These are phyloP conservation scores for Cassiopea andromeda DNA, from an alignment of 30 jellyfish, hydroid and myxozoan genomes.

Conservation along the genomic window DNA sequence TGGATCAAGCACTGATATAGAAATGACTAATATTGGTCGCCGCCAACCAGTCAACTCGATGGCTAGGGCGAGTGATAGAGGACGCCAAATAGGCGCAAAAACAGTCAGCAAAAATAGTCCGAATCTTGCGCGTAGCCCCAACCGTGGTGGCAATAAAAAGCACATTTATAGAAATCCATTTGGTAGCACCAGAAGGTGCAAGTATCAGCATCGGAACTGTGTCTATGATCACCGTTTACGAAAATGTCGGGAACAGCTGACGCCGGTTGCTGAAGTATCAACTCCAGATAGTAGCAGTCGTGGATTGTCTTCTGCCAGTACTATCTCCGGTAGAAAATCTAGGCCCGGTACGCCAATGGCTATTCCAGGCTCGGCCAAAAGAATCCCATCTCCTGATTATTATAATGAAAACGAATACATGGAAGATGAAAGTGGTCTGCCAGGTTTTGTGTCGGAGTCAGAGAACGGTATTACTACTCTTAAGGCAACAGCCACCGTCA, in stretches of 20 bases:
- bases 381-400: slow-evolving; percentile 38
- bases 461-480: slow-evolving; percentile 59
- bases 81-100: slow-evolving; percentile 26
- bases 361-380: slow-evolving; percentile 33
- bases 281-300: slow-evolving; percentile 76
- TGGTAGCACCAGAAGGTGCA: slow-evolving; percentile 33
- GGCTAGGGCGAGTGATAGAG: slow-evolving; percentile 20
- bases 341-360: slow-evolving; percentile 84
- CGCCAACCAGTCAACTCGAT: slow-evolving; percentile 23
- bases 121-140: neutral
- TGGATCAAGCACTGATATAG: slow-evolving; percentile 33
- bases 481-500: slow-evolving; percentile 80
- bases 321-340: slow-evolving; percentile 26
- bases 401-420: slow-evolving; percentile 17
- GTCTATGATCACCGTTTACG: slow-evolving; percentile 57
- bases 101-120: slow-evolving; percentile 28
- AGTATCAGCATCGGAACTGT: slow-evolving; percentile 53
- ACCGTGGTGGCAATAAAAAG: slow-evolving; percentile 2
- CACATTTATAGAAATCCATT: slow-evolving; percentile 61
- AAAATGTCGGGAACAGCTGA: slow-evolving; percentile 68
- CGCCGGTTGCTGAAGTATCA: slow-evolving; percentile 77
- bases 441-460: slow-evolving; percentile 46
- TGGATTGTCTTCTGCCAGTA: slow-evolving; percentile 51
- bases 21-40: slow-evolving; percentile 28
- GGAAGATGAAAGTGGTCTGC: slow-evolving; percentile 34